Conservation (phyloP, 2,888 invertebrate genomes). For the Eupithecia exiguata region DNA sequence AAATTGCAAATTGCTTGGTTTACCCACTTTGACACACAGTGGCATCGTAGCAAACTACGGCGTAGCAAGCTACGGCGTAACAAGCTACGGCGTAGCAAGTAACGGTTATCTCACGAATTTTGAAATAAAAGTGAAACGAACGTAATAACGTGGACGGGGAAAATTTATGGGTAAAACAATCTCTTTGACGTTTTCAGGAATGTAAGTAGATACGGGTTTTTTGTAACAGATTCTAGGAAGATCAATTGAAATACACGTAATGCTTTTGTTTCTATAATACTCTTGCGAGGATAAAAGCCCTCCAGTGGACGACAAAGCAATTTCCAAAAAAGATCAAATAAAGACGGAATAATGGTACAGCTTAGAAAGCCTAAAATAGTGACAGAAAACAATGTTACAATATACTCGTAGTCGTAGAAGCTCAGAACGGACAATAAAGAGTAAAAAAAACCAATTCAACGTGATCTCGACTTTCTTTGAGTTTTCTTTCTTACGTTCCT, state of each 20-base stretch:
- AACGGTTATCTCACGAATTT: neutral
- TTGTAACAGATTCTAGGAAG: neutral
- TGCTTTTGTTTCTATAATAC: neutral
- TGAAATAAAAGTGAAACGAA: neutral
- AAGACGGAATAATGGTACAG: neutral
- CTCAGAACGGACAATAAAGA: neutral
- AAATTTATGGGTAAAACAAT: neutral
- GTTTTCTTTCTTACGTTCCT: neutral
- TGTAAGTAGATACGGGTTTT: neutral
- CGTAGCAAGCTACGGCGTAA: neutral
- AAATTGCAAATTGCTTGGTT: no score
- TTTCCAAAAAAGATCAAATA: neutral
- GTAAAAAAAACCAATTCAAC: neutral
- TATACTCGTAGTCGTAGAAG: no score
- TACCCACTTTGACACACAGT: no score
- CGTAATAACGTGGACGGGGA: neutral
- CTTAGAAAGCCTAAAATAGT: neutral
- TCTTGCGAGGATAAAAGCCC: neutral
- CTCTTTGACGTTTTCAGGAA: neutral
- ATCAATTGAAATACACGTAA: neutral
- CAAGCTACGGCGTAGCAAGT: neutral
- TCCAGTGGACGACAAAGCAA: neutral
- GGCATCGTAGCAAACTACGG: no score
- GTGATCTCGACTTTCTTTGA: neutral
- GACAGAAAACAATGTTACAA: neutral